A percentile compares a stretch with the other conserved stretches of the same genome.
phyloP scores from a whole-genome alignment of 2,113 vertebrate genomes.

The Alces alces region DNA sequence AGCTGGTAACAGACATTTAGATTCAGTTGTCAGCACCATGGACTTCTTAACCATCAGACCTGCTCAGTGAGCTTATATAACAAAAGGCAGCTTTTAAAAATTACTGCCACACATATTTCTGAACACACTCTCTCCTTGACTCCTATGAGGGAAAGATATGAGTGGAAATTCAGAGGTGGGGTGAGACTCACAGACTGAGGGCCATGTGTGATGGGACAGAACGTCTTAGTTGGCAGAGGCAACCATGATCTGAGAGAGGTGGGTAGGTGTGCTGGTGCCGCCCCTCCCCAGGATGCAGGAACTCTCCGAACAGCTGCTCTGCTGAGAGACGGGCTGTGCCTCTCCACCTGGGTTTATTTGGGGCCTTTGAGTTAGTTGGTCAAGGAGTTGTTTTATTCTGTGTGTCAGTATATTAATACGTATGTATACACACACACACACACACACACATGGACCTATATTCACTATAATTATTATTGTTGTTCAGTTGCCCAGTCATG shows the following conservation, averaged over 20 bases:
- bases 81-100: background rate
- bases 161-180: background rate
- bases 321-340: background rate
- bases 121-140: background rate
- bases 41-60: background rate
- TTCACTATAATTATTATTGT: background rate
- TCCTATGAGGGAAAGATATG: background rate
- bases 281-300: background rate
- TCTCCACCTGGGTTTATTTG: background rate
- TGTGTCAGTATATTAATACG: background rate
- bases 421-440: background rate
- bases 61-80: background rate
- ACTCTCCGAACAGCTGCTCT: background rate
- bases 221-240: background rate
- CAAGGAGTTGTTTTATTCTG: background rate
- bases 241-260: background rate
- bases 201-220: background rate
- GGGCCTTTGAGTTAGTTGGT: background rate
- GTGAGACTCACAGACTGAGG: background rate
- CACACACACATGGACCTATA: background rate
- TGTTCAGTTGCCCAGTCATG: background rate
- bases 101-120: background rate
- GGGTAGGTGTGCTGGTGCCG: background rate
- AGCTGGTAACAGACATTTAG: background rate
- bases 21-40: background rate